These are phyloP conservation scores for Drosophila barbarae DNA, from an alignment of 2,888 invertebrate genomes.

Conservation along the genomic window DNA sequence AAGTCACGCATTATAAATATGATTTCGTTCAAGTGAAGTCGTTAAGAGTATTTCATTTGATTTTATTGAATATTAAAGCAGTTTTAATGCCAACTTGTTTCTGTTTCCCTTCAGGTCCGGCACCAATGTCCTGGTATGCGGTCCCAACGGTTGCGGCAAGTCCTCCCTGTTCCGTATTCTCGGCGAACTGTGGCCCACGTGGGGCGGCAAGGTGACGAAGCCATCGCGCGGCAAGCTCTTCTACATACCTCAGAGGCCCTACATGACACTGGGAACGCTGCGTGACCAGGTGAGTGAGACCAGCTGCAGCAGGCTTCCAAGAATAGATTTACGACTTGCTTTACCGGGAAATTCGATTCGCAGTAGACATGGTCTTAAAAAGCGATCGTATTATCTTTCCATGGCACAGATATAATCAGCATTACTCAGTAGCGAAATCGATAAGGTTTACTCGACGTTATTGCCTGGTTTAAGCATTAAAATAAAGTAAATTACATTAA, in stretches of 20 bases:
- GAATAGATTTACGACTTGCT: neutral
- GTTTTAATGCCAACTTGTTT: neutral
- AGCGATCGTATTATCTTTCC: slow-evolving; percentile 1
- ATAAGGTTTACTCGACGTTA: neutral
- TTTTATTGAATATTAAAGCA: neutral
- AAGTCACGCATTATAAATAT: neutral
- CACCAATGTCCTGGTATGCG: slow-evolving; percentile 98
- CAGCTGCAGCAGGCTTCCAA: neutral
- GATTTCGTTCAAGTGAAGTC: neutral
- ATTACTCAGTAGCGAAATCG: neutral
- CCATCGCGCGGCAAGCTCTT: slow-evolving; percentile 97
- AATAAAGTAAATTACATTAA: neutral
- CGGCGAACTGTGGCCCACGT: slow-evolving; percentile 98
- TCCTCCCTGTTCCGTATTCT: slow-evolving; percentile 97
- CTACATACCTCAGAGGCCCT: slow-evolving; percentile 95
- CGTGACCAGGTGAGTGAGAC: slow-evolving; percentile 90
- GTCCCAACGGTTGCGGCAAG: slow-evolving; percentile 99
- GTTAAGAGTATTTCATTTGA: neutral
- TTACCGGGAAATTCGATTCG: neutral
- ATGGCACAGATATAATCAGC: neutral
- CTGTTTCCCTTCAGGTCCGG: slow-evolving; percentile 84
- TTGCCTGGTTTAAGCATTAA: too few species aligned
- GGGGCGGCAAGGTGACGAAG: slow-evolving; percentile 95
- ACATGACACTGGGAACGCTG: slow-evolving; percentile 97
- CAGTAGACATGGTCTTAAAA: neutral